A percentile compares a stretch with the other conserved stretches of the same genome.
Evolutionary conservation across 2,113 vertebrate genomes (phyloP).

Genomic region (Toxotes chatareus): DNA sequence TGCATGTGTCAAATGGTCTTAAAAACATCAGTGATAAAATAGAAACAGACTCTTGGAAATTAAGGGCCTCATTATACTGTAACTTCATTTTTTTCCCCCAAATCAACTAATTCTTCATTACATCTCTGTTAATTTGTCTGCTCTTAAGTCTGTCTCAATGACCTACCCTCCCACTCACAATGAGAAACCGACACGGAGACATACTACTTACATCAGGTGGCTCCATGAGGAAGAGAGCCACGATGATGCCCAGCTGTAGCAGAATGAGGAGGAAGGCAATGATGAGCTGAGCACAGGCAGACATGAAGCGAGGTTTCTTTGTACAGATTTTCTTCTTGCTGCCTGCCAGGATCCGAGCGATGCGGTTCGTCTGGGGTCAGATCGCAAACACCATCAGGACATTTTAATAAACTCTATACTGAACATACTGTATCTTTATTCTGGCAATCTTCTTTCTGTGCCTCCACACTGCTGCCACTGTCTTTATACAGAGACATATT

Average conservation of each 20-base stretch:
- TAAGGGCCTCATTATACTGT: neutral
- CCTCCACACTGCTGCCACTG: neutral
- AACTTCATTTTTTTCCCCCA: neutral
- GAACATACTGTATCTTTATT: neutral
- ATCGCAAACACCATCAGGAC: slow-evolving; percentile 21
- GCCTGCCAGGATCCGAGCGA: slow-evolving; percentile 96
- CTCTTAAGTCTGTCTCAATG: neutral
- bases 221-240: slow-evolving; percentile 97
- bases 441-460: neutral
- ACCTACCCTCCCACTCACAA: neutral
- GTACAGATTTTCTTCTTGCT: slow-evolving; percentile 99
- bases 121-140: neutral
- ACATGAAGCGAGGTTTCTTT: slow-evolving; percentile 99
- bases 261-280: slow-evolving; percentile 96
- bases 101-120: neutral
- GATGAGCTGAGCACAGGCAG: slow-evolving; percentile 96
- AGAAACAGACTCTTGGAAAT: neutral
- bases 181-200: neutral
- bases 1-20: neutral
- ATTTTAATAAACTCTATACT: slow-evolving; percentile 6
- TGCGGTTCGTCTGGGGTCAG: slow-evolving; percentile 90
- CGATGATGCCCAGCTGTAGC: slow-evolving; percentile 95
- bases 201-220: slow-evolving; percentile 81
- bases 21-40: neutral
- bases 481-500: neutral